phyloP scores from a whole-genome alignment of 2,113 vertebrate genomes.

The Esox niger region DNA sequence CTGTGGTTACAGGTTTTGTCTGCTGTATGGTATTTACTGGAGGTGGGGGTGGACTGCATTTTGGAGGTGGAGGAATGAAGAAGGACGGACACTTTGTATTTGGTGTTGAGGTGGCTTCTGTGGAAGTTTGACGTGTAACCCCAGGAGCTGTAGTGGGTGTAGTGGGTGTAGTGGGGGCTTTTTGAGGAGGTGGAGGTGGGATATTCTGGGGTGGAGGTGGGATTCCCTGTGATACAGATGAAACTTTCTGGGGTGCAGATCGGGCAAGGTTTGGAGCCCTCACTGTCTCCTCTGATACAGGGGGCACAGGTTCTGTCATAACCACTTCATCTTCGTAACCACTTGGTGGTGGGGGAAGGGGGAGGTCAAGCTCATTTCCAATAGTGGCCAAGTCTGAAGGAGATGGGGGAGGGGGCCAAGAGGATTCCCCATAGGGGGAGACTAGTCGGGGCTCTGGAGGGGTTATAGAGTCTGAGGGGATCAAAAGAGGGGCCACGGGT shows the following conservation, averaged over 20 bases:
- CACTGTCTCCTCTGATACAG: background rate
- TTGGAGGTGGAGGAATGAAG: too few relatives aligned
- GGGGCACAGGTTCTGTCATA: conserved; percentile 57
- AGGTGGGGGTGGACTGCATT: too few relatives aligned
- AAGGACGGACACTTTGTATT: too few relatives aligned
- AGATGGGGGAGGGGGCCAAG: conserved; percentile 79
- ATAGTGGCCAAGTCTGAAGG: conserved; percentile 59
- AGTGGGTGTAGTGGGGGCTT: background rate
- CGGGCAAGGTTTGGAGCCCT: background rate
- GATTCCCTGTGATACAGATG: conserved; percentile 19
- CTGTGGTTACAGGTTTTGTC: conserved; percentile 26
- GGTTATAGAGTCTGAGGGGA: background rate
- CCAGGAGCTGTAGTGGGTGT: background rate
- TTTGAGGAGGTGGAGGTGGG: background rate
- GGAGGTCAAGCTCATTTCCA: conserved; percentile 64
- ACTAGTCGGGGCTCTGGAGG: conserved; percentile 8
- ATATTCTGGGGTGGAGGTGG: background rate
- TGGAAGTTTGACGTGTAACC: too few relatives aligned
- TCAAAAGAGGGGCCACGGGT: conserved; percentile 7
- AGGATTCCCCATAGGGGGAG: conserved; percentile 34
- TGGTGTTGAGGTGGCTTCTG: too few relatives aligned
- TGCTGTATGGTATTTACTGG: background rate
- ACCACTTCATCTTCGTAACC: conserved; percentile 16
- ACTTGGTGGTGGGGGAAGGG: conserved; percentile 49
- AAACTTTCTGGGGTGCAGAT: conserved; percentile 20